Base-by-base conservation (phyloP, 92 coral and sea anemone species). In the Palythoa grandiflora region DNA sequence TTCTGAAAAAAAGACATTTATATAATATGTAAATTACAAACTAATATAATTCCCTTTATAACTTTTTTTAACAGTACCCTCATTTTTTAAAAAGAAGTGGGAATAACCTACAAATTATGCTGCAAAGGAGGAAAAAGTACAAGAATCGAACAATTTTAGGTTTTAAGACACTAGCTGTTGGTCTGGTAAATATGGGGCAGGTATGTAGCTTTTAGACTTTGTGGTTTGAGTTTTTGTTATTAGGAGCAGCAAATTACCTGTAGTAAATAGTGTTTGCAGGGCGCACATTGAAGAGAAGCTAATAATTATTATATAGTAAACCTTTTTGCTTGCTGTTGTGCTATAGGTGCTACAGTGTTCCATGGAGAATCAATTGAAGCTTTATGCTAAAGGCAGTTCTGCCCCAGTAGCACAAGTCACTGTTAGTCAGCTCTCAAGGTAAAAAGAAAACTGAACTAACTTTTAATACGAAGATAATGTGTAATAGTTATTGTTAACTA, bases 161-260 rank as follows among this genome's bases (percentile, higher is more conserved):
- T 16, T 97, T 97, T 68, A 97, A 97, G 75, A 97, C 99, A 0
- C 88, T 97, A 73, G 99, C 99, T 68, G 97, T 97, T 19, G 99
- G 99, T 11, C 95, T 97, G n/a, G 99, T 97, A 9, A 94, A 97
- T 84, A 92, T 97, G 94, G 98, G 97, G n/a, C 98, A 97, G 97
- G 99, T 95, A 78, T 14, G 20, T 50, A 9, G 2, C 1, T 50
- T 9, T 21, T 20, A 15, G 20, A n/a, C 37, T 17, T 53, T 7
- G 3, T n/a, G 9, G 19, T 12, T 70, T 70, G 16, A 70, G 5
- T 44, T 2, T 44, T 44, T 44, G 50, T 44, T 8, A 44, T 44
- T 44, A 44, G 50, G 50, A 44, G 50, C 50, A 44, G 7, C 50
- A 44, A 4, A 14, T 59, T 59, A 59, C 3, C 5, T 17, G 13